phyloP scores from a whole-genome alignment of 2,113 vertebrate genomes.

The Nothoprocta pentlandii region DNA sequence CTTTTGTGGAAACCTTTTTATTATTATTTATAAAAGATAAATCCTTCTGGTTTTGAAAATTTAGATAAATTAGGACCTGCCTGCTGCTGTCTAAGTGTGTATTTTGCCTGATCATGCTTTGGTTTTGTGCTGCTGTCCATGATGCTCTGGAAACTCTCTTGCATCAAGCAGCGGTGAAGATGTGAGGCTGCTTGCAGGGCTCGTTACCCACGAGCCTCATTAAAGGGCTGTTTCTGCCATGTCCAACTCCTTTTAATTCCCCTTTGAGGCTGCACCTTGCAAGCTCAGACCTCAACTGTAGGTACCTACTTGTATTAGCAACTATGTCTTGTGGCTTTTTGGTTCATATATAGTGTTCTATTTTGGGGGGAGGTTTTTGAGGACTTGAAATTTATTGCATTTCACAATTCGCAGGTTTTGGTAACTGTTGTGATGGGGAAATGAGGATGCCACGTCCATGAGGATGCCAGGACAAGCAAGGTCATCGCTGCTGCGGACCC shows the following conservation, averaged over 20 bases:
- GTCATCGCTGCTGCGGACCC: not conserved
- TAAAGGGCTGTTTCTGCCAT: not conserved
- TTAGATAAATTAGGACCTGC: not conserved
- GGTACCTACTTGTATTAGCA: not conserved
- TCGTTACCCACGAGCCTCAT: not conserved
- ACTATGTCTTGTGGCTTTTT: not conserved
- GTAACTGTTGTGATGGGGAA: not conserved
- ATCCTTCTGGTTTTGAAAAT: not conserved
- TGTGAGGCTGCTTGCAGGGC: not conserved
- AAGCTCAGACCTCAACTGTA: not conserved
- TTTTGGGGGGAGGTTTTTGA: not conserved
- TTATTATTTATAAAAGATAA: not conserved
- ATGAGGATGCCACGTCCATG: not conserved
- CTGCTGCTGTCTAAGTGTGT: not conserved
- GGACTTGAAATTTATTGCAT: not conserved
- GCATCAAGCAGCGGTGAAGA: not conserved
- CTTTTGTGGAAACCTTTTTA: accelerated
- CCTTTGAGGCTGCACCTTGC: not conserved
- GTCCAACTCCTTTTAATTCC: not conserved
- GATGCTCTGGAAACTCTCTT: not conserved
- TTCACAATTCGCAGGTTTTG: not conserved
- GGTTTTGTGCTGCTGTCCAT: not conserved
- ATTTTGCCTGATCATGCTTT: not conserved
- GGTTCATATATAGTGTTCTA: too few relatives aligned
- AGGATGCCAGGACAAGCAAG: not conserved